Evolutionary conservation across 2,797 vertebrate species (phyloP).

Genomic region (Eleutherodactylus coqui): DNA sequence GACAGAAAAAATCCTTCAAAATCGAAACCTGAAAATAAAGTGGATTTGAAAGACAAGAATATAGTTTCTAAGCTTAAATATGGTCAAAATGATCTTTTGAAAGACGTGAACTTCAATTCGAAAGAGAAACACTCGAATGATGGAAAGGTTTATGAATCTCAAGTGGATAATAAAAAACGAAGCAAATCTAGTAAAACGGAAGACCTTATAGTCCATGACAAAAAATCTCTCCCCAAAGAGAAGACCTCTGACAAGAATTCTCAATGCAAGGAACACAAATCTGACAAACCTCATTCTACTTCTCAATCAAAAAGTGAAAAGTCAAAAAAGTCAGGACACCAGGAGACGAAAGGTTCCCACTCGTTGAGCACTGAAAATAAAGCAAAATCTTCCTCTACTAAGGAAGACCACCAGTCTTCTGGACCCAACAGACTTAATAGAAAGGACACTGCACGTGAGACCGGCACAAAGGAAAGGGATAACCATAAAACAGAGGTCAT

Average conservation of each 20-base stretch:
- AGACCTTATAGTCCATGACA: slow-evolving; percentile 42
- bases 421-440: background rate
- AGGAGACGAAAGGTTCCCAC: slow-evolving; percentile 38
- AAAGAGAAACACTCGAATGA: slow-evolving; percentile 42
- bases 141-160: slow-evolving; percentile 48
- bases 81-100: background rate
- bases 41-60: background rate
- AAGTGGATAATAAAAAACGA: background rate
- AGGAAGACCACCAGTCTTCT: slow-evolving; percentile 23
- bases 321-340: background rate
- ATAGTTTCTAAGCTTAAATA: background rate
- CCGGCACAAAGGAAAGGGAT: background rate
- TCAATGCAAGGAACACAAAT: slow-evolving; percentile 36
- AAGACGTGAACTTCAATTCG: slow-evolving; percentile 19
- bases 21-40: background rate
- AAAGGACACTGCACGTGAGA: background rate
- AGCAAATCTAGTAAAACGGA: background rate
- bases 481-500: slow-evolving; percentile 47
- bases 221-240: slow-evolving; percentile 29
- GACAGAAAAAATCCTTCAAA: slow-evolving; percentile 40
- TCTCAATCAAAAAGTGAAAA: slow-evolving; percentile 29
- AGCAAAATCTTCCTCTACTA: background rate
- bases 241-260: slow-evolving; percentile 21
- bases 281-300: slow-evolving; percentile 27
- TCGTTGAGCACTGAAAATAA: slow-evolving; percentile 48